Conservation (phyloP, 2,888 invertebrate species). For the Hartigia nigra region DNA sequence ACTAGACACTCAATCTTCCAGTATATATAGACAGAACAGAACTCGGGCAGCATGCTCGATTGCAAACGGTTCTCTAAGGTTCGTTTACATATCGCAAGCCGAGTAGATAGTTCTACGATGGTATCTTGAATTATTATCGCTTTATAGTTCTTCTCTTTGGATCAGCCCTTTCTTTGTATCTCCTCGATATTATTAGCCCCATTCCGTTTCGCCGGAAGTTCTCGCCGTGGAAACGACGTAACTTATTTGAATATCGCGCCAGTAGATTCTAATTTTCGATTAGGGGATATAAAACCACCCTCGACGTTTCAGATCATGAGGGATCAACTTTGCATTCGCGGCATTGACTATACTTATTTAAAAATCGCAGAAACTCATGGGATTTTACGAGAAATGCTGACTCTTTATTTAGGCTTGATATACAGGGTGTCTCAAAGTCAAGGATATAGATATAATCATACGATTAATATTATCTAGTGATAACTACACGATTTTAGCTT, state of each 20-base stretch:
- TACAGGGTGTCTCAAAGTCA: not conserved
- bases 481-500: not conserved
- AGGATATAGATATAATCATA: not conserved
- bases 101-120: not conserved
- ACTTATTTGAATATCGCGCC: slow-evolving; percentile 13
- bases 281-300: not conserved
- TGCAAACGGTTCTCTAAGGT: not conserved
- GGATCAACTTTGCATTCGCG: not conserved
- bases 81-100: not conserved
- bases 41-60: not conserved
- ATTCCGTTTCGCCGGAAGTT: slow-evolving; percentile 15
- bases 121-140: slow-evolving; percentile 17
- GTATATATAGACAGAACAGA: not conserved
- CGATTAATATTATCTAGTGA: not conserved
- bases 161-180: slow-evolving; percentile 23
- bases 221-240: not conserved
- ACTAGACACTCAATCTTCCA: not conserved
- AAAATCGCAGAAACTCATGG: too few relatives aligned
- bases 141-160: slow-evolving; percentile 6
- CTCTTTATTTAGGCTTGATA: too few relatives aligned
- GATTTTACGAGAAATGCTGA: too few relatives aligned
- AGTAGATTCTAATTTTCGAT: slow-evolving; percentile 5
- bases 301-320: not conserved
- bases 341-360: too few relatives aligned
- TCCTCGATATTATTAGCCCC: slow-evolving; percentile 19